Percentiles rank a stretch among this genome's conserved stretches.
phyloP scores from a whole-genome alignment of 2,888 invertebrate genomes.

The Crocallis elinguaria region DNA sequence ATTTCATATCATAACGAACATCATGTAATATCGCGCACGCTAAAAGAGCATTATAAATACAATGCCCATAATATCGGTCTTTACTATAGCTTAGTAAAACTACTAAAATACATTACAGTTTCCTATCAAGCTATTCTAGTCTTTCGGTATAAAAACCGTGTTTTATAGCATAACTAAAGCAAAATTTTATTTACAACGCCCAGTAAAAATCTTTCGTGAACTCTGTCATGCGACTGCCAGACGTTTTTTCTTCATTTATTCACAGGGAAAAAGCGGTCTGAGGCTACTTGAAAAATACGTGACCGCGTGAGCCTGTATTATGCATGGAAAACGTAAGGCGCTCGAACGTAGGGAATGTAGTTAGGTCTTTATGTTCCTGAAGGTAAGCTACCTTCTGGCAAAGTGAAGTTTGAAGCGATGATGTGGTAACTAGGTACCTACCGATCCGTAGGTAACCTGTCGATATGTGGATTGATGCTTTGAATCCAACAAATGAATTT shows the following conservation, averaged over 20 bases:
- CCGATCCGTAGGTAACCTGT: too few species aligned
- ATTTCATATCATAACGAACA: slow-evolving; percentile 24
- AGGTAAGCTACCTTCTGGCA: slow-evolving; percentile 7
- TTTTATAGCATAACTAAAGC: slow-evolving; percentile 39
- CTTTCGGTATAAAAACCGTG: slow-evolving; percentile 17
- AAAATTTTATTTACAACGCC: slow-evolving; percentile 34
- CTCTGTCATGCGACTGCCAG: slow-evolving; percentile 64
- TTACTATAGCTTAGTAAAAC: slow-evolving; percentile 21
- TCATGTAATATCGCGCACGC: slow-evolving; percentile 18
- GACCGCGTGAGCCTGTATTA: slow-evolving; percentile 73
- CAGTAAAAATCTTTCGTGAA: slow-evolving; percentile 45
- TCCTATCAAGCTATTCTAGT: slow-evolving; percentile 24
- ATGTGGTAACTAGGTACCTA: too few species aligned
- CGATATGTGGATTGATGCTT: too few species aligned
- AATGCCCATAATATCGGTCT: slow-evolving; percentile 22
- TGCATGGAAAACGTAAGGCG: slow-evolving; percentile 55
- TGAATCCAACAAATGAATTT: too few species aligned
- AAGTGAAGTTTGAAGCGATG: too few species aligned
- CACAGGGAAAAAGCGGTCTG: slow-evolving; percentile 72
- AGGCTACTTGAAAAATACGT: slow-evolving; percentile 78
- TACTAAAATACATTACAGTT: slow-evolving; percentile 18
- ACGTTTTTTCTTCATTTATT: slow-evolving; percentile 77
- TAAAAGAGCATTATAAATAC: slow-evolving; percentile 24
- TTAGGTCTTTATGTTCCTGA: slow-evolving; percentile 28
- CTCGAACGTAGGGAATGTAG: slow-evolving; percentile 37